Conservation (phyloP, 2,797 vertebrate genomes). For the Chromis chromis region DNA sequence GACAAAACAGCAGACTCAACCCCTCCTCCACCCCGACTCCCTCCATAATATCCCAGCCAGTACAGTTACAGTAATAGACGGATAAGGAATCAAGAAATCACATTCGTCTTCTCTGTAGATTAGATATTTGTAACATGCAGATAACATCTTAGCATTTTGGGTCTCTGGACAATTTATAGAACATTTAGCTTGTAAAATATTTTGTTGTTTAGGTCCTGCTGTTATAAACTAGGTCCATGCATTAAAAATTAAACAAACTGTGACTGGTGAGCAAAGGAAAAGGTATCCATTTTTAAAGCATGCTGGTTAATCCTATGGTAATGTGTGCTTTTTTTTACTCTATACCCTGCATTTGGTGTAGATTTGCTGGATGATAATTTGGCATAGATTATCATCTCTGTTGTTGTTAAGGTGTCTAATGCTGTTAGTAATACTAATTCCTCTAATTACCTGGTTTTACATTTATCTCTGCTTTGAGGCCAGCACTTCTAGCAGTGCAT, state of each 20-base stretch:
- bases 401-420: not conserved
- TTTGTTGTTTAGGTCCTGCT: conserved; percentile 5
- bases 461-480: not conserved
- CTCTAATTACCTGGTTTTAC: not conserved
- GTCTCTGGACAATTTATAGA: not conserved
- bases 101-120: not conserved
- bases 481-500: not conserved
- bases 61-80: conserved; percentile 41
- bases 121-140: not conserved
- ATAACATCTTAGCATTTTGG: not conserved
- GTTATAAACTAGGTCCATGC: conserved; percentile 37
- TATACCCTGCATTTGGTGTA: not conserved
- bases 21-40: conserved; percentile 20
- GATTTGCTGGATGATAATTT: not conserved
- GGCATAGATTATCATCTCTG: not conserved
- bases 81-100: not conserved
- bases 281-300: not conserved
- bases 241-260: conserved; percentile 46
- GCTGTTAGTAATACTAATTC: not conserved
- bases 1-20: conserved; percentile 62
- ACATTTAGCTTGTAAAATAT: not conserved
- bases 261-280: conserved; percentile 3
- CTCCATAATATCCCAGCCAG: conserved; percentile 40
- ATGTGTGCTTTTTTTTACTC: not conserved
- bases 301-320: not conserved